Conservation (phyloP, 2,113 vertebrate species). For the human region GRCh38 chr6:46427001-46427500, state of each 20-base stretch:
- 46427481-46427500: background rate
- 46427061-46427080: too few relatives aligned
- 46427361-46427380: too few relatives aligned
- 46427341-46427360: background rate
- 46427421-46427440: background rate
- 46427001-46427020: background rate
- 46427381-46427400: background rate
- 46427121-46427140: background rate
- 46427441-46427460: background rate
- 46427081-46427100: background rate
- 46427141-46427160: constrained; percentile 6
- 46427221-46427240: background rate
- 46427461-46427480: background rate
- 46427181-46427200: background rate
- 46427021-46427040: background rate
- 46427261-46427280: background rate
- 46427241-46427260: too few relatives aligned
- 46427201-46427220: background rate
- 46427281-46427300: background rate
- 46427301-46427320: background rate
- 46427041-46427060: background rate
- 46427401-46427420: background rate
- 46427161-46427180: background rate
- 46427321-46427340: background rate
- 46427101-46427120: background rate